A percentile compares a stretch with the other conserved stretches of the same genome.
phyloP scores from a whole-genome alignment of 2,797 vertebrate genomes.

The Pantherophis vulpinus region DNA sequence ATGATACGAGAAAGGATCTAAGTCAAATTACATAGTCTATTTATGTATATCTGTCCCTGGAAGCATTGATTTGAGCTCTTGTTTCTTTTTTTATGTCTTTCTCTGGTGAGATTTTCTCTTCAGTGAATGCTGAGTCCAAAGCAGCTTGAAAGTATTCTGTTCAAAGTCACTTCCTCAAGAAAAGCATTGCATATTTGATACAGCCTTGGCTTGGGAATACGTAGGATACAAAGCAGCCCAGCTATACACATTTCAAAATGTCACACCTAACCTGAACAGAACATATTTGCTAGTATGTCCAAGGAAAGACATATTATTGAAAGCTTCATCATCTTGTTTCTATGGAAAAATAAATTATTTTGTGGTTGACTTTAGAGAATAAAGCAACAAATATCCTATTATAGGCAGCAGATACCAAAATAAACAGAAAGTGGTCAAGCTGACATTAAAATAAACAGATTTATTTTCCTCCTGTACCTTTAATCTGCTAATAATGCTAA shows the following conservation, averaged over 20 bases:
- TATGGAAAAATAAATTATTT: neutral
- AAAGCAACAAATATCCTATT: neutral
- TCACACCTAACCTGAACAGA: neutral
- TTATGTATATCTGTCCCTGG: neutral
- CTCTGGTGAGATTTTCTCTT: neutral
- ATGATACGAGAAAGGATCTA: neutral
- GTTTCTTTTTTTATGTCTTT: neutral
- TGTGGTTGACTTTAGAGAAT: neutral
- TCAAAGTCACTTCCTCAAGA: neutral
- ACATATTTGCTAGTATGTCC: neutral
- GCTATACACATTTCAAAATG: neutral
- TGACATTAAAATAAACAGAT: neutral
- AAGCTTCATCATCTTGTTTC: neutral
- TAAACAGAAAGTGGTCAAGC: neutral
- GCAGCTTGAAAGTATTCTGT: neutral
- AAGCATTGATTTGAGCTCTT: neutral
- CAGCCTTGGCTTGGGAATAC: neutral
- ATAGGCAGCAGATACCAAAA: neutral
- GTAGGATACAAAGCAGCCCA: neutral
- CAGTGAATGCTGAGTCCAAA: neutral
- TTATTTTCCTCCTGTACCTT: constrained; percentile 19
- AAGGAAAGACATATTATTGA: neutral
- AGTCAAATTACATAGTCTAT: neutral
- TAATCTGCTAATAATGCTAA: constrained; percentile 19
- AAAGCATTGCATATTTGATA: neutral